Evolutionary conservation across 1,140 invertebrate genomes (phyloP), one percentile per base, ranked within the genome.

Genomic region (Drosophila ironensis): DNA sequence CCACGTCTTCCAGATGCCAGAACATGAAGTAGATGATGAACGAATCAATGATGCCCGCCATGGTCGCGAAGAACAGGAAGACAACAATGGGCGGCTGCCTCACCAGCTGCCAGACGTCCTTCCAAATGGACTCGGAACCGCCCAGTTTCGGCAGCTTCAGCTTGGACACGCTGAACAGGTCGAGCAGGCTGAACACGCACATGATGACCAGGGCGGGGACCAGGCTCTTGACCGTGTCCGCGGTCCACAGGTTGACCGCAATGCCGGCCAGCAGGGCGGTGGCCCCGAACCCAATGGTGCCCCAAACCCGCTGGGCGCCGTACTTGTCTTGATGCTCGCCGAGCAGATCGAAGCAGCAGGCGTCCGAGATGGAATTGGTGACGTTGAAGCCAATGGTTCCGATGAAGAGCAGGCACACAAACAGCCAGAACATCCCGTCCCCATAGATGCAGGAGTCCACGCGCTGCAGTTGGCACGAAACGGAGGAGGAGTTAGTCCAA

Each of bases 1-100:
- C 95, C 12, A 96, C 89, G 72, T 96, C 94, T 90, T 96, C 94
- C 25, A 95, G 72, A 80, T 90, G 95, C 95, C 95, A 96, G 76
- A 96, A 95, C 88, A 95, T 91, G 74, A 94, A 96, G 72, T 95
- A 96, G 25, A 95, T 93, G 11, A 95, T 92, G 80, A 95, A 95
- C 48, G 94, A 93, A 75, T 96, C 95, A 25, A 95, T 91, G 8
- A 95, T 93, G 4, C 95, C 95, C 4, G 93, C 94, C 1, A 95
- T 91, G 1, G 93, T 92, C 1, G 95, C 93, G 74, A 95, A 96
- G 0, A 91, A 73, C 19, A 95, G 89, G 84, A 95, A 96, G 19
- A 93, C 92, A 0, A 92, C 63, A 1, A 95, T 93, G 0, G 92
- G 88, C 6, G 92, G 92, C 42, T 93, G 90, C 17, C 90, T 92